Evolutionary conservation across 2,888 invertebrate genomes (phyloP), one percentile per base, ranked within the genome.

Genomic region (Heterodera filipjevi): DNA sequence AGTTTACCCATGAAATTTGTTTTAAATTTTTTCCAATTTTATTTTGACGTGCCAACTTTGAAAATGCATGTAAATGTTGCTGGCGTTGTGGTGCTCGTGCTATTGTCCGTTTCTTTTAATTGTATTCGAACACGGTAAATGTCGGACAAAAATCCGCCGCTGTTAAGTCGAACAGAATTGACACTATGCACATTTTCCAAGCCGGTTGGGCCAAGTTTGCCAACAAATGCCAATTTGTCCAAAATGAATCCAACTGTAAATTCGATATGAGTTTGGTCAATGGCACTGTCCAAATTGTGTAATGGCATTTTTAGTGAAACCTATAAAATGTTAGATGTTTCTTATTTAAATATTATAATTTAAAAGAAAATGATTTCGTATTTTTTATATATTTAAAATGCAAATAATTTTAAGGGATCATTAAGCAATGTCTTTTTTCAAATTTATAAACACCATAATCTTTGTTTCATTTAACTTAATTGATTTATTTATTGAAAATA

Each of bases 211-310:
- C 68, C 68, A 5, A 68, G 33, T 22, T 68, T 32, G 68, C 33
- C 68, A 32, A 22, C 68, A 12, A 19, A 8, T 19, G 68, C 68
- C 22, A 75, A 64, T 6, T 75, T 19, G 46, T 75, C 64, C 22
- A 75, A 44, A 39, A 75, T 22, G 66, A 32, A 75, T 30, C 68
- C 33, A 19, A 75, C 46, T 22, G 75, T 75, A 59, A 75, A 64
- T 27, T 75, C 68, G 44, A 66, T 32, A 75, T 75, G 66, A 22
- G 32, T 35, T 27, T 16, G 32, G 19, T 75, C 75, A 14, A 75
- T 59, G 68, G 35, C 33, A 68, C 19, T 33, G 68, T 68, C 68
- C 68, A 68, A 33, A 35, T 68, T 68, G 68, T 14, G 16, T 35
- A 68, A 59, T 27, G 59, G 59, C 35, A 68, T 68, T 68, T 68